phyloP scores from a whole-genome alignment of 1,140 invertebrate genomes.

The Lucilia sericata region DNA sequence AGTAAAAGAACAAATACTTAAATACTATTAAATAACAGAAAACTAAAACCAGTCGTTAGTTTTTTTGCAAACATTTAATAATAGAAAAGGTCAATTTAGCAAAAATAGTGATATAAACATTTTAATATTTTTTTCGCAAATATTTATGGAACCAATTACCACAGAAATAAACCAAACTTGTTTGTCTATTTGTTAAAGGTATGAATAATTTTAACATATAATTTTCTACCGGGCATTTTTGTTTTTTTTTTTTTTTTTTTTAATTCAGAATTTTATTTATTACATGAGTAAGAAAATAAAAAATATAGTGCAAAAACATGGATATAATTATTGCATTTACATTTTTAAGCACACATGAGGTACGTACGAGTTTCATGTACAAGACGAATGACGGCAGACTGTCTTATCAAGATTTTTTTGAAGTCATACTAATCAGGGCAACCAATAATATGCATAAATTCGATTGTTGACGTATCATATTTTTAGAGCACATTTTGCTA shows the following conservation, averaged over 20 bases:
- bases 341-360: neutral
- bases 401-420: too few species aligned
- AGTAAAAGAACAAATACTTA: neutral
- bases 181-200: too few species aligned
- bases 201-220: too few species aligned
- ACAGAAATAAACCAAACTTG: too few species aligned
- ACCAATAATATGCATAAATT: too few species aligned
- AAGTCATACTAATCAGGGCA: too few species aligned
- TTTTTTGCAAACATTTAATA: neutral
- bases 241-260: neutral
- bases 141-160: too few species aligned
- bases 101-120: neutral
- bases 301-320: constrained; percentile 14
- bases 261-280: neutral
- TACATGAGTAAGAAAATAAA: neutral
- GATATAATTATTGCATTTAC: constrained; percentile 2
- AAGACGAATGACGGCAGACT: neutral
- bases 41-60: neutral
- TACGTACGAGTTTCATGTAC: neutral
- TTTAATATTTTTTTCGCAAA: neutral
- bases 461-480: too few species aligned
- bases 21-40: neutral
- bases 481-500: too few species aligned
- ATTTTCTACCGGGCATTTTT: neutral
- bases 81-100: neutral